Base-by-base conservation (phyloP, 2,888 invertebrate genomes). In the Troides aeacus region DNA sequence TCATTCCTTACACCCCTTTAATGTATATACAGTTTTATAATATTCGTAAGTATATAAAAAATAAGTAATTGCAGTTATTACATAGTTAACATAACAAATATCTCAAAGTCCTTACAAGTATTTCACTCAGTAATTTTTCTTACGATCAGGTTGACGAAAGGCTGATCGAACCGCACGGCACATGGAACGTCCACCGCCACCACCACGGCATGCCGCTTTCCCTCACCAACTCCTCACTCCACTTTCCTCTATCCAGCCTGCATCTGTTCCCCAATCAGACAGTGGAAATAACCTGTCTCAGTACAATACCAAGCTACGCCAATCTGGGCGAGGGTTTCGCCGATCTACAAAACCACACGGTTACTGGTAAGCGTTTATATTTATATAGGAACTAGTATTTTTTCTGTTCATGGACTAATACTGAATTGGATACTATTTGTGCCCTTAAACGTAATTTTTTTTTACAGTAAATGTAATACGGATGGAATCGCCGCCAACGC, bases 271-370 rank as follows among this genome's bases (percentile, higher is more conserved):
- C 94, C 64, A 95, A 96, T 82, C 95, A 96, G 69, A 94, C 94
- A 59, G 93, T 96, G 74, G 94, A 95, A 77, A 94, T 97, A 78
- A 96, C 95, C 73, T 97, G 97, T 81, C 89, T 96, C 74, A 94
- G 96, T 76, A 96, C 97, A 68, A 97, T 97, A 80, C 97, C 97
- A 0, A 95, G 95, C 77, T 95, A 95, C 76, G 94, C 95, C 2
- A 95, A 93, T 67, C 88, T 94, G 64, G 94, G 93, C 50, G 95
- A 95, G 75, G 94, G 95, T 61, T 97, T 95, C 77, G 96, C 96
- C 62, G 96, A 97, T 84, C 92, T 95, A 62, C 95, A 95, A 84
- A 95, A 94, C 72, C 94, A 94, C 79, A 95, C 95, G 30, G 94
- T 96, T 64, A 93, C 94, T 80, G 96, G 97, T 96, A 87, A 94